These are phyloP conservation scores for Zapornia atra DNA, from an alignment of 2,113 vertebrate species.

Conservation along the genomic window DNA sequence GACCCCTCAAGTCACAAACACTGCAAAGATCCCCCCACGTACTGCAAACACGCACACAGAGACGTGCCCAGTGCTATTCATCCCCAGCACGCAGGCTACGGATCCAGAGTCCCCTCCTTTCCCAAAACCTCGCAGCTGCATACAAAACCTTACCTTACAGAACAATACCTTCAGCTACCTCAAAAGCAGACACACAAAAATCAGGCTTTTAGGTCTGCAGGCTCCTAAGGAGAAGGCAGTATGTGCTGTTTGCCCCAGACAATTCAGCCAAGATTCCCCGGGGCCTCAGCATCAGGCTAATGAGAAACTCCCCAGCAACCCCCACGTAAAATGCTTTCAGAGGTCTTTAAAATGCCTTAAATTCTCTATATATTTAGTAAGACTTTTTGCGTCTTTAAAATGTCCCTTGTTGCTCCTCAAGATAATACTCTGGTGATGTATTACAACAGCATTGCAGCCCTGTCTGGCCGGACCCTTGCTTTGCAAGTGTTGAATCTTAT, in stretches of 20 bases:
- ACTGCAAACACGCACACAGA: neutral
- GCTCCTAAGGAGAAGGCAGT: conserved; percentile 47
- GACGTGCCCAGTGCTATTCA: neutral
- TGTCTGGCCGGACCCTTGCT: neutral
- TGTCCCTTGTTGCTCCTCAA: conserved; percentile 63
- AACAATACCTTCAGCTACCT: neutral
- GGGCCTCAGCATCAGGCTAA: conserved; percentile 67
- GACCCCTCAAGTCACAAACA: neutral
- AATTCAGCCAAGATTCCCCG: conserved; percentile 62
- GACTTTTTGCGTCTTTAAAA: conserved; percentile 71
- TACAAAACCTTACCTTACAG: neutral
- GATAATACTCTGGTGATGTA: conserved; percentile 38
- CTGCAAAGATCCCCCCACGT: neutral
- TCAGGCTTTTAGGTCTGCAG: conserved; percentile 60
- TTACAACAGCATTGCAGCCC: conserved; percentile 28
- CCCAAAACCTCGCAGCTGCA: neutral
- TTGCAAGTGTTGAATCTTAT: neutral
- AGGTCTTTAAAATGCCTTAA: conserved; percentile 79
- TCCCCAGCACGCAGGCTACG: neutral
- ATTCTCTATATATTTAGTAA: conserved; percentile 77
- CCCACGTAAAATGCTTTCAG: conserved; percentile 69
- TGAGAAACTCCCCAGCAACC: conserved; percentile 74
- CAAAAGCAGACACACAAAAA: conserved; percentile 10
- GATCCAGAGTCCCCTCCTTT: neutral
- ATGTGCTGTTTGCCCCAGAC: conserved; percentile 68